These are phyloP conservation scores for Hippoglossus stenolepis DNA, from an alignment of 2,113 vertebrate genomes.

Conservation along the genomic window DNA sequence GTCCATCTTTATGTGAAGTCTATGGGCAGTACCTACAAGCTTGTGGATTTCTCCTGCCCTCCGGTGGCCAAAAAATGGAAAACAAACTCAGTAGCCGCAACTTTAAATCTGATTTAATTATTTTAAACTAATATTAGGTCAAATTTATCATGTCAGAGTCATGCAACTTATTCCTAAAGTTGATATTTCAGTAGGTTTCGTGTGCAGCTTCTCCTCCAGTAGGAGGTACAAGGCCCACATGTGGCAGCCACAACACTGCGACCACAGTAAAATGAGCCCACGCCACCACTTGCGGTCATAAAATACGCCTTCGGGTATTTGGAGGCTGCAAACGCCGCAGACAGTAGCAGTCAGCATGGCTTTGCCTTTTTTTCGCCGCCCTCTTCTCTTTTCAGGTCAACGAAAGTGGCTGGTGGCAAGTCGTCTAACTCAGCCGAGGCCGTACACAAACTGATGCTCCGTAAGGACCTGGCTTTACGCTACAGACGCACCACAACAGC, in stretches of 20 bases:
- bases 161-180: background rate
- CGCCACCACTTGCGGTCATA: constrained; percentile 19
- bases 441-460: constrained; percentile 30
- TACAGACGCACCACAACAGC: constrained; percentile 54
- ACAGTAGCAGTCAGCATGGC: constrained; percentile 40
- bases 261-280: constrained; percentile 47
- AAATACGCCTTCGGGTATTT: constrained; percentile 35
- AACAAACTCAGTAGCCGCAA: background rate
- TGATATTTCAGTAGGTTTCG: background rate
- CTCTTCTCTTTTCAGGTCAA: constrained; percentile 41
- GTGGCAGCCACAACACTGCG: constrained; percentile 17
- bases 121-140: background rate
- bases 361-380: constrained; percentile 11
- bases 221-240: constrained; percentile 36
- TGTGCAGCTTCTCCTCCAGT: background rate
- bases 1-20: too few species aligned
- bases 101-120: background rate
- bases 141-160: background rate
- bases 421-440: constrained; percentile 15
- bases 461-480: constrained; percentile 18
- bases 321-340: constrained; percentile 46
- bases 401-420: constrained; percentile 8
- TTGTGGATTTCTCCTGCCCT: background rate
- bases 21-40: too few species aligned
- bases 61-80: background rate